phyloP scores from a whole-genome alignment of 2,888 invertebrate genomes.

The Leptopterna dolabrata region DNA sequence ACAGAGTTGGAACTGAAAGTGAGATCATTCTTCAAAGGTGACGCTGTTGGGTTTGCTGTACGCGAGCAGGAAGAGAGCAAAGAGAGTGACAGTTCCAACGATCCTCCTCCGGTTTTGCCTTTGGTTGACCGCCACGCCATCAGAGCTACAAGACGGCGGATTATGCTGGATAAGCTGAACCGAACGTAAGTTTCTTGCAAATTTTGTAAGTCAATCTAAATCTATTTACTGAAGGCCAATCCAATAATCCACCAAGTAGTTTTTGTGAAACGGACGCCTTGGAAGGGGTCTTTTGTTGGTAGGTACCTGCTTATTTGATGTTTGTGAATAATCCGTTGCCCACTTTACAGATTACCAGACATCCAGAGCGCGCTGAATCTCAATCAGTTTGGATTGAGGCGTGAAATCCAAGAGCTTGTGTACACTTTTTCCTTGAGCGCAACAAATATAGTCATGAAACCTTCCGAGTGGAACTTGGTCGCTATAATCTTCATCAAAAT shows the following conservation, averaged over 20 bases:
- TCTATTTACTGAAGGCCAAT: background rate
- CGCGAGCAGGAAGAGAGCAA: conserved; percentile 58
- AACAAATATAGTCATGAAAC: conserved; percentile 79
- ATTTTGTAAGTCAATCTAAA: too few species aligned
- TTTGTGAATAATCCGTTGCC: too few species aligned
- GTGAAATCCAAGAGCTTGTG: conserved; percentile 67
- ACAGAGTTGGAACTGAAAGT: conserved; percentile 74
- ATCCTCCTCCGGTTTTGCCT: conserved; percentile 71
- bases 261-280: too few species aligned
- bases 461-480: conserved; percentile 78
- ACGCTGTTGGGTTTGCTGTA: conserved; percentile 65
- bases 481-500: conserved; percentile 77
- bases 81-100: conserved; percentile 65
- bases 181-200: conserved; percentile 70
- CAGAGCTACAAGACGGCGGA: conserved; percentile 75
- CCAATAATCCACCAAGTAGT: background rate
- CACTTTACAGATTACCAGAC: conserved; percentile 69
- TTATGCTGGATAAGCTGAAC: conserved; percentile 76
- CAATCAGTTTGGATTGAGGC: conserved; percentile 66
- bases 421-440: conserved; percentile 77
- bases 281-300: too few species aligned
- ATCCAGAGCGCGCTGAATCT: conserved; percentile 70
- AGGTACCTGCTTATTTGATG: too few species aligned
- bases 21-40: conserved; percentile 73
- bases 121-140: conserved; percentile 76